These are phyloP conservation scores for Dicentrarchus labrax DNA, from an alignment of 2,113 vertebrate species.

Conservation along the genomic window DNA sequence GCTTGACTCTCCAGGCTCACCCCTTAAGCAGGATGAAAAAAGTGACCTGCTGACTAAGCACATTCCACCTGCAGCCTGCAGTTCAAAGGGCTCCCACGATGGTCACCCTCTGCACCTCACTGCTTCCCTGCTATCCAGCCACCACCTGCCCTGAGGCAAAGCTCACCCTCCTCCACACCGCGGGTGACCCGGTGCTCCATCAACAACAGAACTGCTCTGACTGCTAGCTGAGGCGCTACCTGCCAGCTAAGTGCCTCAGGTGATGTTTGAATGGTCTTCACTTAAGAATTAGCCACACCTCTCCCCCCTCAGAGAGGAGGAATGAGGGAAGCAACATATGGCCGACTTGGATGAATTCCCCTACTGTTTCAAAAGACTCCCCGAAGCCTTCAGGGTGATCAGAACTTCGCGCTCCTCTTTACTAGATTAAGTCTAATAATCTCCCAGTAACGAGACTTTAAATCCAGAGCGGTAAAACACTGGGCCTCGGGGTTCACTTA, in stretches of 20 bases:
- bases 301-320: conserved; percentile 35
- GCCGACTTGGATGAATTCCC: conserved; percentile 74
- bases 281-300: conserved; percentile 62
- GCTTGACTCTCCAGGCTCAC: conserved; percentile 77
- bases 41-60: conserved; percentile 82
- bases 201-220: conserved; percentile 63
- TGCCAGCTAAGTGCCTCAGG: conserved; percentile 76
- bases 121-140: conserved; percentile 57
- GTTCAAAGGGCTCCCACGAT: conserved; percentile 79
- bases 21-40: conserved; percentile 79
- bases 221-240: conserved; percentile 58
- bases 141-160: conserved; percentile 73
- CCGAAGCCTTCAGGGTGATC: conserved; percentile 78
- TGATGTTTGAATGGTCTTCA: conserved; percentile 71
- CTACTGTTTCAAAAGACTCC: conserved; percentile 75
- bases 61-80: conserved; percentile 80
- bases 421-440: conserved; percentile 86
- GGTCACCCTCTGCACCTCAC: conserved; percentile 61
- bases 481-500: conserved; percentile 51
- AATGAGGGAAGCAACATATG: conserved; percentile 71
- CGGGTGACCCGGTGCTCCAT: conserved; percentile 78
- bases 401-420: conserved; percentile 77
- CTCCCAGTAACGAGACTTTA: conserved; percentile 84
- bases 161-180: conserved; percentile 70
- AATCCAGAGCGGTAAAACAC: conserved; percentile 72